These are phyloP conservation scores for Protaetia brevitarsis DNA, from an alignment of 1,140 invertebrate species.

Conservation along the genomic window DNA sequence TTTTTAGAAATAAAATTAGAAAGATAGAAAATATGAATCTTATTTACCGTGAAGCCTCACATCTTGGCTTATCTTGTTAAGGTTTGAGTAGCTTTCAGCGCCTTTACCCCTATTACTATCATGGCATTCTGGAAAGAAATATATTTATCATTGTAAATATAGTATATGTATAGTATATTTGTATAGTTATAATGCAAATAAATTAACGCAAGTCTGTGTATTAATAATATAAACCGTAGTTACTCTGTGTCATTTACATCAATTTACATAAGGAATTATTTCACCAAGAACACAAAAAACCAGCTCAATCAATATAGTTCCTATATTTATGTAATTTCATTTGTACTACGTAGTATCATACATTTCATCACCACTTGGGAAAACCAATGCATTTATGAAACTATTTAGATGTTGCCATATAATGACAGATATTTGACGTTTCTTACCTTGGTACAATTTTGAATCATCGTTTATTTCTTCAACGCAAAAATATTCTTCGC, in stretches of 20 bases:
- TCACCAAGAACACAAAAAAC: too few relatives aligned
- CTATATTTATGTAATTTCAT: too few relatives aligned
- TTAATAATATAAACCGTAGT: not conserved
- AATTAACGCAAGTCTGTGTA: not conserved
- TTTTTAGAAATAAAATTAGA: not conserved
- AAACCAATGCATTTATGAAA: not conserved
- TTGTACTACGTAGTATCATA: too few relatives aligned
- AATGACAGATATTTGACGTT: conserved; percentile 7
- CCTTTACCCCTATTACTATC: conserved; percentile 10
- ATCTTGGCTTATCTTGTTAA: conserved; percentile 3
- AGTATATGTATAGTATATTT: not conserved
- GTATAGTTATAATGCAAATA: not conserved
- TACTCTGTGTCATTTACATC: not conserved
- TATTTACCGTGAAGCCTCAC: conserved; percentile 17
- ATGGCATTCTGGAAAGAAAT: not conserved
- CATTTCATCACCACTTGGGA: too few relatives aligned
- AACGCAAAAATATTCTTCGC: conserved; percentile 23
- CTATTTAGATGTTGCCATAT: not conserved
- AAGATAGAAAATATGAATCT: not conserved
- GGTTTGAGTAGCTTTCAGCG: not conserved
- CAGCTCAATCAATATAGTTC: too few relatives aligned
- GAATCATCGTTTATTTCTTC: conserved; percentile 23
- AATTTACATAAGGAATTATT: too few relatives aligned
- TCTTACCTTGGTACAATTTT: conserved; percentile 23
- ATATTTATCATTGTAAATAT: too few relatives aligned